These are phyloP conservation scores for Phalacrocorax brasilianus DNA, from an alignment of 2,113 vertebrate species.

Conservation along the genomic window DNA sequence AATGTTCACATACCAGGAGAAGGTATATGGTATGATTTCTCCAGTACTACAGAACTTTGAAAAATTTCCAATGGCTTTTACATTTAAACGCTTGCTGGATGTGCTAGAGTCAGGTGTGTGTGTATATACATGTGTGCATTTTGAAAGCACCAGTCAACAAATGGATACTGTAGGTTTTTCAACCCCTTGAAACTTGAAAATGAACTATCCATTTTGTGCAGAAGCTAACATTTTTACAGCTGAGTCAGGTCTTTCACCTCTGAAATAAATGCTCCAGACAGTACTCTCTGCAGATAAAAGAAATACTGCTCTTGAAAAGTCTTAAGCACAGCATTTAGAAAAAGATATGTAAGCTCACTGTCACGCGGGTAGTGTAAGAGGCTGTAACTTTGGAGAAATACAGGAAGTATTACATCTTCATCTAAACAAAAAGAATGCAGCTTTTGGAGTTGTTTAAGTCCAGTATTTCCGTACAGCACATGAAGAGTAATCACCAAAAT, in stretches of 20 bases:
- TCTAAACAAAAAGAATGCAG: slow-evolving; percentile 8
- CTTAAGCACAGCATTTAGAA: background rate
- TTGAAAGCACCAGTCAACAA: background rate
- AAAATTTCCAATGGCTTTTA: background rate
- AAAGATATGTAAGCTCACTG: background rate
- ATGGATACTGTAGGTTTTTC: background rate
- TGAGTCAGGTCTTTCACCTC: background rate
- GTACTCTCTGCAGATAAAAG: background rate
- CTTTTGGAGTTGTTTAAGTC: slow-evolving; percentile 16
- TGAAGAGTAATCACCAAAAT: slow-evolving; percentile 75
- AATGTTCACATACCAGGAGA: background rate
- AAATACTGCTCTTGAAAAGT: background rate
- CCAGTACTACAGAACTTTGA: background rate
- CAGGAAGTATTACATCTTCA: slow-evolving; percentile 7
- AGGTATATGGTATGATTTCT: background rate
- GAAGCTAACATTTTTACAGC: background rate
- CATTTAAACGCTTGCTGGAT: background rate
- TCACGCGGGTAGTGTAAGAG: background rate
- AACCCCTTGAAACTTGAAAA: background rate
- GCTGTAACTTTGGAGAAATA: background rate
- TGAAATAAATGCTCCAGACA: background rate
- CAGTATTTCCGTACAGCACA: slow-evolving; percentile 27
- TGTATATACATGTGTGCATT: accelerated
- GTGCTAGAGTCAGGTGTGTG: background rate
- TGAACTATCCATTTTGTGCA: background rate